These are phyloP conservation scores for Lepetodrilus schrolli DNA, from an alignment of 2,888 invertebrate genomes.

Conservation along the genomic window DNA sequence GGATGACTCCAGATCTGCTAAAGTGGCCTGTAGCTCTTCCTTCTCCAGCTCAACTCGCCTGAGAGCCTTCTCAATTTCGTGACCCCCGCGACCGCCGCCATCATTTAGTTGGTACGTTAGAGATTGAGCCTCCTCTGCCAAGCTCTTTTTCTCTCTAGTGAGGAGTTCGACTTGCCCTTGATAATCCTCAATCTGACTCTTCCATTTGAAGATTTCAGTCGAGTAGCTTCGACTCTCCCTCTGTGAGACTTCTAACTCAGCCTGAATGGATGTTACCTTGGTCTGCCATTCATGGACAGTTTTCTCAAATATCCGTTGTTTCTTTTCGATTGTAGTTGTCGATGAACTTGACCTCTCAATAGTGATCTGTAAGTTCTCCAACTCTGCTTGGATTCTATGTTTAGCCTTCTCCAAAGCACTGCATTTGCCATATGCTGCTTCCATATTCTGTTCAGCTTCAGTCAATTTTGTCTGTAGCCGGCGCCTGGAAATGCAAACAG, in stretches of 20 bases:
- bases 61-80: slow-evolving; percentile 98
- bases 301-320: slow-evolving; percentile 99
- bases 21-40: slow-evolving; percentile 98
- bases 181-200: slow-evolving; percentile 95
- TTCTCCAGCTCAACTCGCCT: slow-evolving; percentile 99
- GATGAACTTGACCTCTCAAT: too few species aligned
- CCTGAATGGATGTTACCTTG: slow-evolving; percentile 88
- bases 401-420: slow-evolving; percentile 98
- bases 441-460: slow-evolving; percentile 97
- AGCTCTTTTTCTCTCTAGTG: slow-evolving; percentile 99
- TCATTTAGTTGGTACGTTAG: slow-evolving; percentile 99
- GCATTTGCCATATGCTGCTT: slow-evolving; percentile 97
- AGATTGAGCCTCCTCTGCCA: slow-evolving; percentile 98
- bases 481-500: slow-evolving; percentile 77
- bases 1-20: slow-evolving; percentile 98
- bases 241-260: slow-evolving; percentile 98
- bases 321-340: slow-evolving; percentile 95
- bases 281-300: slow-evolving; percentile 99
- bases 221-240: slow-evolving; percentile 99
- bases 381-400: slow-evolving; percentile 95
- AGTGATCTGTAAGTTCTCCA: slow-evolving; percentile 88
- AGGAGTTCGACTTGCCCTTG: slow-evolving; percentile 98
- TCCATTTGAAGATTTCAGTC: slow-evolving; percentile 98
- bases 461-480: slow-evolving; percentile 92
- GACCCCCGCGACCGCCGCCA: slow-evolving; percentile 99